Evolutionary conservation across 2,113 vertebrate species (phyloP), one percentile per base, ranked within the genome.

Genomic region (Sinosuthora webbiana): DNA sequence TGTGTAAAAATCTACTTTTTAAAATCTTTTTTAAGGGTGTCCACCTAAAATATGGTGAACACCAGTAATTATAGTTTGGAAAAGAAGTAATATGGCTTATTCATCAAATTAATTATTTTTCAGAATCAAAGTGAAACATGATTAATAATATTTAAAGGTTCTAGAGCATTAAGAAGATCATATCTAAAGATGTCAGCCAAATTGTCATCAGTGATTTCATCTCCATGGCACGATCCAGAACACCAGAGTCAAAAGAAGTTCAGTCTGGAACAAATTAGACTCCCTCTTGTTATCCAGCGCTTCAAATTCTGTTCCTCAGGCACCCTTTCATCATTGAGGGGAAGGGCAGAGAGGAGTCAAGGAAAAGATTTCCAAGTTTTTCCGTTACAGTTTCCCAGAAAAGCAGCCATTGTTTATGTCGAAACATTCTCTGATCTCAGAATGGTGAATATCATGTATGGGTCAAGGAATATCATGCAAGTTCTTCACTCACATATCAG

Each of bases 391-490:
- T 69, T 62, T 68, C n/a, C 24, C 4, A 13, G 57, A 71, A 89
- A 83, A 50, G n/a, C 53, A 50, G 41, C 4, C n/a, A 41, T 13
- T 44, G 11, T 37, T 74, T 85, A 13, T 6, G 28, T n/a, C 56
- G 57, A 63, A 79, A 75, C 42, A 41, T 31, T 37, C 31, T 60
- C 21, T 4, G 27, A 30, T 56, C 65, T 49, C 60, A 82, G 69
- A 87, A 45, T 9, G 2, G 12, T 65, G 37, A 60, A n/a, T n/a
- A 31, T 3, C 0, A 0, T 17, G 37, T 15, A 17, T 13, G 23
- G 42, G 33, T 28, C 4, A 24, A 85, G 52, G 24, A 52, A 45
- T 13, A 11, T 47, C 21, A 2, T 6, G 17, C 39, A 42, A 71
- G 21, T 12, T 53, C 50, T 74, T 73, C 37, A 53, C 11, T 31